phyloP scores from a whole-genome alignment of 2,113 vertebrate species.

The Cavia porcellus region DNA sequence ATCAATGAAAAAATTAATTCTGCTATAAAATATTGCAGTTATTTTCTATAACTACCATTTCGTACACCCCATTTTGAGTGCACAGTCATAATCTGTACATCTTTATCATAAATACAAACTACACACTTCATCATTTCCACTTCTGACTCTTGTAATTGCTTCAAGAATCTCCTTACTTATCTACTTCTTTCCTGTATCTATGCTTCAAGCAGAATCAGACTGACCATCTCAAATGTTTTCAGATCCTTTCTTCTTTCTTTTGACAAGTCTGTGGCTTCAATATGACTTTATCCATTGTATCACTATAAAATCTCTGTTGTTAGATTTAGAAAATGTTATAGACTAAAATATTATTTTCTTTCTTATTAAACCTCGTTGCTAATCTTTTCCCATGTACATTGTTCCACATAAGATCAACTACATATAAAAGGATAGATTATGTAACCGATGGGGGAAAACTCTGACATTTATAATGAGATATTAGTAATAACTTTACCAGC shows the following conservation, averaged over 20 bases:
- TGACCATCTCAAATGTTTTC: neutral
- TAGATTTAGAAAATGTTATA: neutral
- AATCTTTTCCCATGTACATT: neutral
- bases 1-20: slow-evolving; percentile 25
- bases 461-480: slow-evolving; percentile 20
- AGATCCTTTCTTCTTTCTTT: neutral
- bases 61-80: neutral
- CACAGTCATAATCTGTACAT: neutral
- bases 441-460: neutral
- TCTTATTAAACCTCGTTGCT: neutral
- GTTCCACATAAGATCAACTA: neutral
- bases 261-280: neutral
- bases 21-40: neutral
- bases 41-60: neutral
- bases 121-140: neutral
- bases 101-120: neutral
- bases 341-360: neutral
- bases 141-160: neutral
- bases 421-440: neutral
- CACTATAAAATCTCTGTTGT: neutral
- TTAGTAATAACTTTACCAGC: neutral
- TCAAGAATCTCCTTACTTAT: neutral
- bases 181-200: neutral
- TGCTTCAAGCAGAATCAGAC: neutral
- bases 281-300: neutral